Base-by-base conservation (phyloP, 2,888 invertebrate species). In the Calliphora vomitoria region DNA sequence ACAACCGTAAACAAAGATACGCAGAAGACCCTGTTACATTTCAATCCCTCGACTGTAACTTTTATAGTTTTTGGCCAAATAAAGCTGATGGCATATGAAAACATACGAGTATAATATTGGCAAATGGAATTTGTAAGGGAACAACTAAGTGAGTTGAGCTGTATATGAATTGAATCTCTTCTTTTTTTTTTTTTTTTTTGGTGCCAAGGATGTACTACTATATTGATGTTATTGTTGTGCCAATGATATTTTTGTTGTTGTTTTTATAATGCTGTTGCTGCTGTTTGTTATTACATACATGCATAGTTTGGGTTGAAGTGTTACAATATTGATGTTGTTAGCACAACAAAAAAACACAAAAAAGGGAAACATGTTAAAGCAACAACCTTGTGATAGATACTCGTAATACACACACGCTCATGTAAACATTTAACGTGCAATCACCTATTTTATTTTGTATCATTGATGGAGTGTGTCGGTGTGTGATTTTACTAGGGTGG, bases 311-410 rank as follows among this genome's bases (percentile, higher is more conserved):
- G n/a, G 41, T 74, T 74, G 58, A 74, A 58, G 25, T 58, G 58
- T 41, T 74, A 41, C 35, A 13, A 15, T 74, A 74, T 74, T 25
- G 55, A 74, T 50, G 72, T 58, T 58, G 53, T 72, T 8, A 50
- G 10, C n/a, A 10, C 11, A 18, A 11, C 25, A 25, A 71, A 71
- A 35, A 18, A 38, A n/a, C 35, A n/a, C 15, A 74, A 20, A 10
- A 25, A 47, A n/a, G 4, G n/a, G n/a, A 47, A 60, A 58, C 6
- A 35, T 31, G 31, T 35, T 60, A 74, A 74, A 44, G 60, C 44
- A 74, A 74, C 74, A 74, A 44, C 60, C 74, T 47, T 74, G 74
- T 74, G 13, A 53, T 53, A 53, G 50, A 69, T 35, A 31, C 25
- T 10, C 35, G 1, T 58, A 25, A 58, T 35, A 60, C 60, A 60